Conservation (phyloP, 23 tunicate genomes). For the Trididemnum clinides region DNA sequence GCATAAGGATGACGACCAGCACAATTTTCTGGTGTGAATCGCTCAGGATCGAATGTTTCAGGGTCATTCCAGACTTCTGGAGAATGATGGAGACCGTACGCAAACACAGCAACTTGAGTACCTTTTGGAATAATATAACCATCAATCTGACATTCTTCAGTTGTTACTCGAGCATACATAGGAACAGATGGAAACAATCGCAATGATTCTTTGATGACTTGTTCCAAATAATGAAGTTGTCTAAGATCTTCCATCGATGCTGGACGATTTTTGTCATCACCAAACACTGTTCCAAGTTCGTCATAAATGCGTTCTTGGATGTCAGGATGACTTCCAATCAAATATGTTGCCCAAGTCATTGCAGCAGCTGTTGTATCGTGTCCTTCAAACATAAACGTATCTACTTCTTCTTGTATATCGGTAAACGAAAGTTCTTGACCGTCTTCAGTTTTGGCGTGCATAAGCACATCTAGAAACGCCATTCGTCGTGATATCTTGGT, state of each 20-base stretch:
- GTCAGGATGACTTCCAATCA: conserved; percentile 76
- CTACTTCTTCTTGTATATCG: conserved; percentile 98
- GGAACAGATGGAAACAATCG: conserved; percentile 94
- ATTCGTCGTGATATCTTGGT: conserved; percentile 38
- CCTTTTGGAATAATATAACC: conserved; percentile 74
- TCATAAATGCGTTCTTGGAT: conserved; percentile 73
- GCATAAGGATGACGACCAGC: conserved; percentile 81
- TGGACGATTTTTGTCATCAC: conserved; percentile 31
- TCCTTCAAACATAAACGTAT: conserved; percentile 99
- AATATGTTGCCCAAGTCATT: conserved; percentile 93
- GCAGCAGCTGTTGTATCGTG: conserved; percentile 99
- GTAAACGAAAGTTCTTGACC: conserved; percentile 63
- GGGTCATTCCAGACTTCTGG: conserved; percentile 84
- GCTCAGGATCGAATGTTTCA: conserved; percentile 68
- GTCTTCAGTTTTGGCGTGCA: conserved; percentile 73
- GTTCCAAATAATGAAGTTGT: conserved; percentile 82
- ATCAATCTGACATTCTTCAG: conserved; percentile 67
- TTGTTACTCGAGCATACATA: conserved; percentile 65
- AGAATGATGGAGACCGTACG: conserved; percentile 62
- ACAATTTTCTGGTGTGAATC: conserved; percentile 54
- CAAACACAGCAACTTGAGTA: conserved; percentile 54
- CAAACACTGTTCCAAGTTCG: conserved; percentile 82
- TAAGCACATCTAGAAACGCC: conserved; percentile 87
- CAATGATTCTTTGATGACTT: conserved; percentile 75
- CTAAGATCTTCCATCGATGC: conserved; percentile 69